Percentiles rank a stretch among this genome's conserved stretches.
These are phyloP conservation scores for Thaumatotibia leucotreta DNA, from an alignment of 1,140 invertebrate genomes.

Conservation along the genomic window DNA sequence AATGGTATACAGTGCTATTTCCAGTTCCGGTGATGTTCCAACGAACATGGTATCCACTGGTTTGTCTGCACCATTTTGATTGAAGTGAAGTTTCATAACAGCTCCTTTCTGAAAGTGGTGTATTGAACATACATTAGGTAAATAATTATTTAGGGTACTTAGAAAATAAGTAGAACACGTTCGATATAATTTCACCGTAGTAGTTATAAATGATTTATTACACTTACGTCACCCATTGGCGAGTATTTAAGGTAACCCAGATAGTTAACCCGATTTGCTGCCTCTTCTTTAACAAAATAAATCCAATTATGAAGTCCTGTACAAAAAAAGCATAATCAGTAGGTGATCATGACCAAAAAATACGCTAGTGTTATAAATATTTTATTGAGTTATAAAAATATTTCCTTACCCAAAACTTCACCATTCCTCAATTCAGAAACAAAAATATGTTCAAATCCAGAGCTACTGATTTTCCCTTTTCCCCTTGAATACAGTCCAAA, in stretches of 20 bases:
- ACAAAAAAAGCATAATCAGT: constrained; percentile 55
- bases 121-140: too few species aligned
- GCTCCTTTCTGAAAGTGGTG: constrained; percentile 85
- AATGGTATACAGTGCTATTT: constrained; percentile 93
- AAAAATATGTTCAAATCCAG: constrained; percentile 93
- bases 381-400: too few species aligned
- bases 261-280: constrained; percentile 82
- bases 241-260: constrained; percentile 86
- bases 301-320: constrained; percentile 93
- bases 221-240: constrained; percentile 83
- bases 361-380: constrained; percentile 5
- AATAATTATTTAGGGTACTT: too few species aligned
- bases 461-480: constrained; percentile 85
- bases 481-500: constrained; percentile 89
- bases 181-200: too few species aligned
- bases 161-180: too few species aligned
- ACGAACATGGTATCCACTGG: constrained; percentile 89
- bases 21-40: constrained; percentile 94
- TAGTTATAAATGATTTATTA: constrained; percentile 9
- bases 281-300: constrained; percentile 88
- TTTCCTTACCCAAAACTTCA: constrained; percentile 80
- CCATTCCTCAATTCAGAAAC: constrained; percentile 88
- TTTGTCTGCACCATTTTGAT: constrained; percentile 85
- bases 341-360: not conserved
- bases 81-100: constrained; percentile 87